Base-by-base conservation (phyloP, 92 coral and sea anemone genomes). In the Umimayanthus chanpuru region DNA sequence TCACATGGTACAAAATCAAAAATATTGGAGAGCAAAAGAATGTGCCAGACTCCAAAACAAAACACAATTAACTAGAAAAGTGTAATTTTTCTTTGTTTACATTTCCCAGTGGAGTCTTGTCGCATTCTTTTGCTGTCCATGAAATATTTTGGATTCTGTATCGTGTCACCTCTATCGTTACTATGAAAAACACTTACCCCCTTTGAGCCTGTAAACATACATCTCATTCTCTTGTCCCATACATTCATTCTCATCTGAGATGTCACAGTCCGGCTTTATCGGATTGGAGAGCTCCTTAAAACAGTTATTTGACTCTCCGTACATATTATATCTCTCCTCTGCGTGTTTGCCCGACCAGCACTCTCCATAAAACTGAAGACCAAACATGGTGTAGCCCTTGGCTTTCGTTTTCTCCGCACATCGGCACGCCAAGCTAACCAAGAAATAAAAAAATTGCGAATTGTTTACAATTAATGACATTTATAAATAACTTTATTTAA, bases 341-440 rank as follows among this genome's bases (percentile, higher is more conserved):
- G 44, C 78, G 4, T 30, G 21, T 21, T 21, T 5, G 3, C 78
- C 78, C 0, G 78, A 30, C 78, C 78, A 74, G 14, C 78, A 74
- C 36, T 74, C 41, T 1, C 78, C 78, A 9, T 18, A 75, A 18
- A 36, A 75, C 5, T 75, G 79, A 36, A 75, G 50, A 7, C 79
- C 79, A 75, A 75, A 75, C 79, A 75, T 75, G 10, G n/a, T 36
- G 53, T 1, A 75, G 49, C 79, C 79, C 9, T 75, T 75, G 6
- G 49, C 78, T 39, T n/a, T 74, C 16, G 78, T 16, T 36, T 30
- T 38, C 47, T 10, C 78, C 8, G 78, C 78, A 74, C 78, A 74
- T 38, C 78, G 78, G 14, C 78, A 74, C 28, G 78, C 78, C 21
- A 74, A 38, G 78, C 78, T 74, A 39, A 70, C 3, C 12, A 70